phyloP scores from a whole-genome alignment of 2,797 vertebrate species.

The Halcyon smyrnensis region DNA sequence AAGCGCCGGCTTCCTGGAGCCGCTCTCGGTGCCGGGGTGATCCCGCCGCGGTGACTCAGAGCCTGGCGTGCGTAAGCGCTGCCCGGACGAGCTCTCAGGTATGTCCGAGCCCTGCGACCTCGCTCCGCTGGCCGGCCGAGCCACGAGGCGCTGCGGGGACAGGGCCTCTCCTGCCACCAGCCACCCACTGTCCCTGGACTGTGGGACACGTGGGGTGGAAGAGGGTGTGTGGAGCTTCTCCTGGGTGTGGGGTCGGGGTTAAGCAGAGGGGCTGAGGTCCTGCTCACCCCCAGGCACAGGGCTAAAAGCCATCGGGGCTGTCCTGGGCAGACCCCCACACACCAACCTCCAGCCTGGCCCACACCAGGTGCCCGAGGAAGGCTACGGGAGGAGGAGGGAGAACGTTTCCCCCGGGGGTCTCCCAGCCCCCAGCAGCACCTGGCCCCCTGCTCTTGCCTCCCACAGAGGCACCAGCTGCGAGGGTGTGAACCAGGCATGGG shows the following conservation, averaged over 20 bases:
- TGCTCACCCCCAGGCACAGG: background rate
- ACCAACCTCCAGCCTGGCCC: background rate
- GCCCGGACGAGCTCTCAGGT: background rate
- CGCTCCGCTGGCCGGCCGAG: fast-evolving
- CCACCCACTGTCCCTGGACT: fast-evolving
- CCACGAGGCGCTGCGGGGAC: fast-evolving
- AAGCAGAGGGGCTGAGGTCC: background rate
- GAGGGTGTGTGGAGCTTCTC: background rate
- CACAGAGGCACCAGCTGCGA: fast-evolving
- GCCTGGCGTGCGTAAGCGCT: background rate
- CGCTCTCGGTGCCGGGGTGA: background rate
- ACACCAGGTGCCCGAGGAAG: fast-evolving
- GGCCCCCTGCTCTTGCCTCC: background rate
- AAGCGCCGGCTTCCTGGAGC: constrained; percentile 17
- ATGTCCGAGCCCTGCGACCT: background rate
- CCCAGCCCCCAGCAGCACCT: fast-evolving
- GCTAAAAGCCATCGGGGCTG: no score
- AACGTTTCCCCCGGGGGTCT: background rate
- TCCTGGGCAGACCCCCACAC: background rate
- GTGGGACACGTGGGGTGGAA: fast-evolving
- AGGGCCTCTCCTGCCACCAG: background rate
- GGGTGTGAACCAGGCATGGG: fast-evolving
- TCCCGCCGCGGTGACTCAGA: constrained; percentile 23
- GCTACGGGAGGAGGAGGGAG: background rate
- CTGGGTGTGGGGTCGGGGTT: fast-evolving